Conservation (phyloP, 2,113 vertebrate genomes). For the Bucco capensis region DNA sequence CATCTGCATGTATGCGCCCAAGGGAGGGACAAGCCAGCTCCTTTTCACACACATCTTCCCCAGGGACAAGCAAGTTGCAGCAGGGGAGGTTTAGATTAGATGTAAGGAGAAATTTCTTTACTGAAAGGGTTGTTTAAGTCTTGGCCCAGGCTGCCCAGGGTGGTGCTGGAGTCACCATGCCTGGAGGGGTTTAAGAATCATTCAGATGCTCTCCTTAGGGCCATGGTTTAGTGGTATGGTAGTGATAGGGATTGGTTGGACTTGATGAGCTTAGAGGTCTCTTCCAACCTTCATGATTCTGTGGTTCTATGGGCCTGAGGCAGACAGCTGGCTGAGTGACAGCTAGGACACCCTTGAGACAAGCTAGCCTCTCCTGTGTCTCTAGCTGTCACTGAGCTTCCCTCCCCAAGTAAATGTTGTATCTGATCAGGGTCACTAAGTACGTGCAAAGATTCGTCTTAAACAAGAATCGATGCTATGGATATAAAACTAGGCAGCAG, state of each 20-base stretch:
- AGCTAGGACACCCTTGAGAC: not conserved
- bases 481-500: not conserved
- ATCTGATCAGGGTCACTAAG: not conserved
- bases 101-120: no score
- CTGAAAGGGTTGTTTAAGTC: no score
- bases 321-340: not conserved
- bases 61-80: not conserved
- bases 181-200: no score
- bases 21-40: not conserved
- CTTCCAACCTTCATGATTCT: no score
- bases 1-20: not conserved
- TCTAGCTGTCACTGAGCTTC: not conserved
- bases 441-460: not conserved
- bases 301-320: not conserved
- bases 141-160: no score
- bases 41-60: not conserved
- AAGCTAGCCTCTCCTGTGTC: not conserved
- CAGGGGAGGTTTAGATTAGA: no score
- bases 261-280: no score
- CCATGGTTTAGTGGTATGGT: no score
- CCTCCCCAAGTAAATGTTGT: not conserved
- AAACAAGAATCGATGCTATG: no score
- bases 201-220: no score
- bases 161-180: no score
- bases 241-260: no score